These are phyloP conservation scores for Burhinus bistriatus DNA, from an alignment of 2,113 vertebrate species.

Conservation along the genomic window DNA sequence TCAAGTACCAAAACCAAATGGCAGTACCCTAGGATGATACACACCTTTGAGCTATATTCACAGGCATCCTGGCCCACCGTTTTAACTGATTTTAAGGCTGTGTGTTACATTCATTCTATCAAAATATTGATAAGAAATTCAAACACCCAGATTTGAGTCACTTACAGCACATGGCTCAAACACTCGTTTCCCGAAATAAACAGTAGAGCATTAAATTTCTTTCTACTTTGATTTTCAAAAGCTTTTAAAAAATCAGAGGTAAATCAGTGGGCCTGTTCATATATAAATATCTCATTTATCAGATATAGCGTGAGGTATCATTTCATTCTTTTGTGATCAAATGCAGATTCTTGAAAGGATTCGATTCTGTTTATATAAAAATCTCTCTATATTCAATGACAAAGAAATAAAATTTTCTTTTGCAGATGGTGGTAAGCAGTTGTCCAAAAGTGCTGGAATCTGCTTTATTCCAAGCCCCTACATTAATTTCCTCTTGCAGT, in stretches of 20 bases:
- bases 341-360: background rate
- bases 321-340: background rate
- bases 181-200: background rate
- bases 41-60: background rate
- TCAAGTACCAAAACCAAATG: background rate
- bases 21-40: background rate
- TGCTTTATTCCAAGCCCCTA: background rate
- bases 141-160: background rate
- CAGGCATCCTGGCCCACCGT: background rate
- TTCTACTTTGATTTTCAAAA: background rate
- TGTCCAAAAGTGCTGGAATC: background rate
- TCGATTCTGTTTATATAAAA: background rate
- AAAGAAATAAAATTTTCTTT: background rate
- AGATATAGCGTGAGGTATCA: background rate
- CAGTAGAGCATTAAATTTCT: background rate
- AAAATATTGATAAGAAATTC: slow-evolving; percentile 35
- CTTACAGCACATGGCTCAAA: background rate
- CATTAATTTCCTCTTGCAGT: background rate
- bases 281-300: background rate
- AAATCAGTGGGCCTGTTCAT: background rate
- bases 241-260: background rate
- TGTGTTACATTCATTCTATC: background rate
- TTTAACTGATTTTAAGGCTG: background rate
- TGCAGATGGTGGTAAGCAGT: background rate
- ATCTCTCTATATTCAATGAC: background rate